Evolutionary conservation across 2,888 invertebrate species (phyloP), one percentile per base, ranked within the genome.

Genomic region (Magallana nippona): DNA sequence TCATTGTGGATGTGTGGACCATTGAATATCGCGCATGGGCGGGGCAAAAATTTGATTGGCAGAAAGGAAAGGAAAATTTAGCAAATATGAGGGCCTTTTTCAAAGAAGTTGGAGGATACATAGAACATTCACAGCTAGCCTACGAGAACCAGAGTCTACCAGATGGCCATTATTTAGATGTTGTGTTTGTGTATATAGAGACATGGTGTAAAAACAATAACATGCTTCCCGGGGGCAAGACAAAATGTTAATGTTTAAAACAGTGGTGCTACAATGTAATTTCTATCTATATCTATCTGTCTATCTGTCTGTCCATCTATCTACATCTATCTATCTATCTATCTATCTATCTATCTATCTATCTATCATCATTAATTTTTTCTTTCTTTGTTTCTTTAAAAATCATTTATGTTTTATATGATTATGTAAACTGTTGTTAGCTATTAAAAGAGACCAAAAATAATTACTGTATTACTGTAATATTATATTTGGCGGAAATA

Each of bases 141-240:
- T 55, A 62, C 17, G 81, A 71, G 71, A 27, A 13, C 2, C 71
- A 27, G 2, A 71, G 13, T 11, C 71, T 32, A 2, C 1, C 27
- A 10, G 60, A 60, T 10, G 60, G 60, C 10, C 11, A n/a, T 10
- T 58, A 32, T 32, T 56, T 81, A 11, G 80, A 81, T 81, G 80
- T 81, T 32, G 60, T 81, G 11, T 81, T 81, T 81, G 60, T 81
- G 17, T 32, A 81, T 81, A 60, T 62, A 22, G 32, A 81, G 10
- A 81, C 80, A 10, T 81, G 80, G 80, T 81, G 80, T 81, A 81
- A 81, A 81, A 10, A 5, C 55, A 32, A 81, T n/a, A 17, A 8
- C 10, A 27, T 17, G 17, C 60, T 81, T 32, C 80, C 80, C 10
- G 62, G 60, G 8, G 80, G 80, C 1, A 71, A 71, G 17, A 44